Percentiles rank a stretch among this genome's conserved stretches.
phyloP scores from a whole-genome alignment of 2,113 vertebrate species.

The Notarius quadriscutis region DNA sequence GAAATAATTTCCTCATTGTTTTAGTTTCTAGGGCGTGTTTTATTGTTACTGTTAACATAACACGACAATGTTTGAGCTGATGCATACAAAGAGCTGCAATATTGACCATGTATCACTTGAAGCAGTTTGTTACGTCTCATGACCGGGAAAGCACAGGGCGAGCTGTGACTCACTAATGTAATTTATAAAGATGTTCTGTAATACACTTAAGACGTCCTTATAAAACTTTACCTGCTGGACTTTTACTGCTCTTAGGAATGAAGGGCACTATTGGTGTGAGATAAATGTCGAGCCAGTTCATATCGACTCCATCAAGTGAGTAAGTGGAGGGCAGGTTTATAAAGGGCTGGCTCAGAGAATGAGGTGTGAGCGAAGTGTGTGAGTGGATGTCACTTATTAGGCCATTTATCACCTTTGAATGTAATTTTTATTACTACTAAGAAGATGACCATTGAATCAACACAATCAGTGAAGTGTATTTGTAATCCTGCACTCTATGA shows the following conservation, averaged over 20 bases:
- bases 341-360: constrained; percentile 23
- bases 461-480: constrained; percentile 4
- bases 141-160: constrained; percentile 43
- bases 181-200: constrained; percentile 55
- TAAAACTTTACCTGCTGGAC: constrained; percentile 51
- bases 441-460: constrained; percentile 13
- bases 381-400: constrained; percentile 25
- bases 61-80: neutral
- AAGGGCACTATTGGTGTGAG: constrained; percentile 40
- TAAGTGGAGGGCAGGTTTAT: constrained; percentile 43
- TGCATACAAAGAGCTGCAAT: neutral
- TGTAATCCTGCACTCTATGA: neutral
- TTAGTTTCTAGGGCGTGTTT: neutral
- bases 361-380: neutral
- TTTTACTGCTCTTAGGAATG: constrained; percentile 53
- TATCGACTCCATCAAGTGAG: constrained; percentile 43
- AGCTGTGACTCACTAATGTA: constrained; percentile 56
- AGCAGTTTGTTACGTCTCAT: constrained; percentile 25
- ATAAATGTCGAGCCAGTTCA: constrained; percentile 54
- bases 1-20: neutral
- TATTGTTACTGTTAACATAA: neutral
- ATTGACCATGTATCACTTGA: neutral
- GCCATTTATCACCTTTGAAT: constrained; percentile 35
- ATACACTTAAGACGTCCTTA: constrained; percentile 58
- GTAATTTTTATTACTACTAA: constrained; percentile 35